Base-by-base conservation (phyloP, 2,113 vertebrate genomes). In the Solenodon paradoxus region DNA sequence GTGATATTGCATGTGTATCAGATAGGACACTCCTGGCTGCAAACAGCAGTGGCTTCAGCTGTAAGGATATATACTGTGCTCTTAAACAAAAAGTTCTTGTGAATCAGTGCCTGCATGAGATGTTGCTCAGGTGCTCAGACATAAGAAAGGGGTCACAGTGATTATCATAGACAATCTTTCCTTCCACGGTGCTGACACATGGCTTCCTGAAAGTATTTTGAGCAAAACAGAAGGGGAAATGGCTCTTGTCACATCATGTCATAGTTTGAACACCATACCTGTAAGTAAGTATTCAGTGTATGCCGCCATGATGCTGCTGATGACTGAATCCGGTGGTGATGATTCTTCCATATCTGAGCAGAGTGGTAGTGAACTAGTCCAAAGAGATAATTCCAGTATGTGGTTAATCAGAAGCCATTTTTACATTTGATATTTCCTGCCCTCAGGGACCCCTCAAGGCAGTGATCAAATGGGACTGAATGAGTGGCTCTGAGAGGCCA, bases 201-300 rank as follows among this genome's bases (percentile, higher is more conserved):
- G 53, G 26, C 15, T 84, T 11, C 12, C n/a, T 30, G 8, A 51
- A 86, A 19, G 12, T 51, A 47, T 61, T 69, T 38, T n/a, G 66
- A 81, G 32, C 3, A 77, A 40, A 71, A 61, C 47, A 26, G 9
- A 66, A 19, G 16, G 8, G 35, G 38, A 45, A 74, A 35, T 72
- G 9, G 20, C 75, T 63, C 8, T 32, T 26, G 9, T 30, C 0
- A 0, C 5, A 13, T 9, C 10, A 0, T 17, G 24, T 59, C 24
- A 0, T 42, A 38, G 59, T 81, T 69, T 10, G n/a, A 72, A 42
- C 20, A 5, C 35, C 11, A 7, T 45, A 3, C 22, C 19, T 78
- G 5, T 19, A 45, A 74, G 69, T 69, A n/a, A n/a, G 17, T 32
- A 19, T 15, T 5, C 0, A 28, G n/a, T n/a, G n/a, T n/a, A n/a